phyloP scores from a whole-genome alignment of 1,140 invertebrate genomes.

The Eubasilissa regina region DNA sequence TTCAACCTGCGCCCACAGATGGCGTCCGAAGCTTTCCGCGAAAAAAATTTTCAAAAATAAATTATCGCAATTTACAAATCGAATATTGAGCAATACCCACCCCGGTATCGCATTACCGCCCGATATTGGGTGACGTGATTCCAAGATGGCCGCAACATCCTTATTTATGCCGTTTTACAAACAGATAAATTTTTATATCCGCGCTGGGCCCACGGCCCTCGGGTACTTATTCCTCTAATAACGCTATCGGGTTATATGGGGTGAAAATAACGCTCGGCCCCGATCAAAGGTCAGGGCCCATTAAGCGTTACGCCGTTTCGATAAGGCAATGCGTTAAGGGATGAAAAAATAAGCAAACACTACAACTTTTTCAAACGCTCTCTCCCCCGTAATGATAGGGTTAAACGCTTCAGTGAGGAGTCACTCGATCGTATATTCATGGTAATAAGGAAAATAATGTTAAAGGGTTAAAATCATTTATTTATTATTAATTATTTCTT shows the following conservation, averaged over 20 bases:
- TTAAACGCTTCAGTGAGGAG: neutral
- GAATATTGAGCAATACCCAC: neutral
- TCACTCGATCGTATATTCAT: neutral
- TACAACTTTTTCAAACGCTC: neutral
- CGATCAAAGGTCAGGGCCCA: slow-evolving; percentile 6
- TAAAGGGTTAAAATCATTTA: too few relatives aligned
- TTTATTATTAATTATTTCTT: too few relatives aligned
- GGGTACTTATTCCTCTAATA: slow-evolving; percentile 22
- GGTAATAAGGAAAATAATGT: neutral
- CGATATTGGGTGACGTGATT: neutral
- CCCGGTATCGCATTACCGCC: neutral
- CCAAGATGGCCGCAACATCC: neutral
- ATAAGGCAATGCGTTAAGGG: neutral
- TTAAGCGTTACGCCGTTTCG: slow-evolving; percentile 12
- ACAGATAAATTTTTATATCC: neutral
- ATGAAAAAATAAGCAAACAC: slow-evolving; percentile 17
- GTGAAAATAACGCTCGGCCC: slow-evolving; percentile 13
- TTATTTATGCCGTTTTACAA: slow-evolving; percentile 6
- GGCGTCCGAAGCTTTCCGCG: neutral
- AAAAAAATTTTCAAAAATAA: neutral
- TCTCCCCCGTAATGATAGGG: neutral
- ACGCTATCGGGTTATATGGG: slow-evolving; percentile 22
- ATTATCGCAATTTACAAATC: neutral
- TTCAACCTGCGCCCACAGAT: neutral
- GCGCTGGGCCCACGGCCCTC: neutral